These are phyloP conservation scores for Phyllotreta striolata DNA, from an alignment of 2,888 invertebrate genomes.

Conservation along the genomic window DNA sequence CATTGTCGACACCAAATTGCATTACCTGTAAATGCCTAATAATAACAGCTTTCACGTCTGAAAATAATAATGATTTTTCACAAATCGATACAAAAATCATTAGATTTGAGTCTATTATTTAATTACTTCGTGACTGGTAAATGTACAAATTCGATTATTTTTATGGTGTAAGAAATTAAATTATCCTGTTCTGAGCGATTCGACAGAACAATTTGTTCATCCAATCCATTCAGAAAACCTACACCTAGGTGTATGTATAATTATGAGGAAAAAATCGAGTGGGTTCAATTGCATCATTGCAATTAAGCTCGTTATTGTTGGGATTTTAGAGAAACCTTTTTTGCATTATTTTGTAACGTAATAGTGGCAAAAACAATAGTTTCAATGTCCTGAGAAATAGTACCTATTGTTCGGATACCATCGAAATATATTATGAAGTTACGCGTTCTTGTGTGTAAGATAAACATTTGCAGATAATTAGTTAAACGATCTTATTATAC, in stretches of 20 bases:
- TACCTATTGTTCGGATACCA: conserved; percentile 22
- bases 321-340: conserved; percentile 22
- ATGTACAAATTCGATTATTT: background rate
- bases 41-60: too few relatives aligned
- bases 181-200: too few relatives aligned
- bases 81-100: too few relatives aligned
- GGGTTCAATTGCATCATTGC: conserved; percentile 27
- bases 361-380: conserved; percentile 17
- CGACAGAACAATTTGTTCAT: conserved; percentile 5
- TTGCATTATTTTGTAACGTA: conserved; percentile 19
- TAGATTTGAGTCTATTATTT: too few relatives aligned
- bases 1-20: too few relatives aligned
- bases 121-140: too few relatives aligned
- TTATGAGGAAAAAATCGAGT: conserved; percentile 18
- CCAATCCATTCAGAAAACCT: conserved; percentile 7
- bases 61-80: too few relatives aligned
- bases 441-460: conserved; percentile 12
- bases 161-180: background rate
- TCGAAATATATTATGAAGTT: conserved; percentile 21
- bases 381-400: conserved; percentile 29
- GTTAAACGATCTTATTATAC: conserved; percentile 2
- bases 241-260: conserved; percentile 4
- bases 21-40: too few relatives aligned
- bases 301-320: conserved; percentile 18
- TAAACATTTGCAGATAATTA: conserved; percentile 7